phyloP scores from a whole-genome alignment of 2,797 vertebrate genomes.

The Enteromius unitaeniatus region DNA sequence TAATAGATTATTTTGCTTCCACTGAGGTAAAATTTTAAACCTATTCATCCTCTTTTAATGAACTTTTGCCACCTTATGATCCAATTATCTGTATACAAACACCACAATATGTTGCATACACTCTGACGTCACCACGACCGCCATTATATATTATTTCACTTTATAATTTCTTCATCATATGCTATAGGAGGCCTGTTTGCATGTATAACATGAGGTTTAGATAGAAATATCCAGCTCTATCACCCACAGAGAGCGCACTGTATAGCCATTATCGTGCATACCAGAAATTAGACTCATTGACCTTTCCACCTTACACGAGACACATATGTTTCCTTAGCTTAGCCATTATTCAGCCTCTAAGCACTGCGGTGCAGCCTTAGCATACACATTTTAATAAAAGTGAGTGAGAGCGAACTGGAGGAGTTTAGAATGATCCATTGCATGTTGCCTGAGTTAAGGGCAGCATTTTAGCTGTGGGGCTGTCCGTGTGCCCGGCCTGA shows the following conservation, averaged over 20 bases:
- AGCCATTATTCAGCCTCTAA: slow-evolving; percentile 46
- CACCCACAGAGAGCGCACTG: slow-evolving; percentile 31
- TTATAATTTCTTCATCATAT: background rate
- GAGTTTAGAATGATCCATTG: slow-evolving; percentile 46
- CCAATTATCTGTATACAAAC: slow-evolving; percentile 10
- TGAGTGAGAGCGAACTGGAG: slow-evolving; percentile 21
- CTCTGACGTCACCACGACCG: background rate
- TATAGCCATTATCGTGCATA: slow-evolving; percentile 40
- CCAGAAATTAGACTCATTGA: slow-evolving; percentile 59
- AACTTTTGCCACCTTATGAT: background rate
- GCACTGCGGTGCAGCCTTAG: slow-evolving; percentile 4
- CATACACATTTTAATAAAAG: slow-evolving; percentile 48
- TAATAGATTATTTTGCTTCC: background rate
- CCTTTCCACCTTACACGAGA: slow-evolving; percentile 57
- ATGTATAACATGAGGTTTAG: slow-evolving; percentile 21
- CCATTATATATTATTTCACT: background rate
- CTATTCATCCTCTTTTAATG: background rate
- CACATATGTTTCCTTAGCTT: slow-evolving; percentile 58
- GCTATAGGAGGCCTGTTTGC: background rate
- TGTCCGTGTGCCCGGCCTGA: slow-evolving; percentile 38
- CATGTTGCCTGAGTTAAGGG: slow-evolving; percentile 52
- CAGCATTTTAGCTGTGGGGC: slow-evolving; percentile 55
- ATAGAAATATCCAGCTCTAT: slow-evolving; percentile 25
- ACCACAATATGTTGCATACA: background rate
- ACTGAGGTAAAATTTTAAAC: background rate